Evolutionary conservation across 1,140 invertebrate genomes (phyloP), one percentile per base, ranked within the genome.

Genomic region (Oscheius sp.): DNA sequence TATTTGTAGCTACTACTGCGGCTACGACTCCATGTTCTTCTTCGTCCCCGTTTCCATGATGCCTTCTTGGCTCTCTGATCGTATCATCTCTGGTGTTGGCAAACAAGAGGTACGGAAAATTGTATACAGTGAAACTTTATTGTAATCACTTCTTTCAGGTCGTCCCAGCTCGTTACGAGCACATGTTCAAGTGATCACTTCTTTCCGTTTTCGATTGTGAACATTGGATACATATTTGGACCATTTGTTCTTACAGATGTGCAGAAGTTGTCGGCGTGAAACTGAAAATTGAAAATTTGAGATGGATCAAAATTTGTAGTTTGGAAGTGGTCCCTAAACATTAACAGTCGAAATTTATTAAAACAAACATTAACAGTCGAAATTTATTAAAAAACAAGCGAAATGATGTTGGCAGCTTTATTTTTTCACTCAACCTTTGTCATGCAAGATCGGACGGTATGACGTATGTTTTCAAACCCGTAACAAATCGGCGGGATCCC

Each of bases 1-100:
- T 23, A 15, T 26, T 63, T 63, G 7, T 18, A 80, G 78, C 10
- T 79, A 79, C 64, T 67, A 79, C 20, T 80, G 79, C 65, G 78
- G 78, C 0, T 80, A 76, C 72, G 79, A 79, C 32, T 63, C 78
- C 1, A 46, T 78, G 15, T 68, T 80, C 26, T 63, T 79, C 42
- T 79, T 64, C 34, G 67, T 76, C 23, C 79, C 78, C 0, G 36
- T 78, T 20, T 63, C 72, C 15, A 79, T 73, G 26, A 28, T 80
- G 2, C 78, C 78, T 2, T 79, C 79, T 42, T 67, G 63, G 32
- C 2, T 73, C 66, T 31, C 28, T 62, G 70, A 73, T 49, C 61
- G 61, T 63, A 34, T 34, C 61, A 63, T 69, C 69, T 13, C 67
- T 23, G 58, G 52, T 20, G 23, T 66, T n/a, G 64, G 23, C 13